A percentile compares a stretch with the other conserved stretches of the same genome.
Evolutionary conservation across 2,113 vertebrate species (phyloP).

Genomic region (Grammomys dolichurus): DNA sequence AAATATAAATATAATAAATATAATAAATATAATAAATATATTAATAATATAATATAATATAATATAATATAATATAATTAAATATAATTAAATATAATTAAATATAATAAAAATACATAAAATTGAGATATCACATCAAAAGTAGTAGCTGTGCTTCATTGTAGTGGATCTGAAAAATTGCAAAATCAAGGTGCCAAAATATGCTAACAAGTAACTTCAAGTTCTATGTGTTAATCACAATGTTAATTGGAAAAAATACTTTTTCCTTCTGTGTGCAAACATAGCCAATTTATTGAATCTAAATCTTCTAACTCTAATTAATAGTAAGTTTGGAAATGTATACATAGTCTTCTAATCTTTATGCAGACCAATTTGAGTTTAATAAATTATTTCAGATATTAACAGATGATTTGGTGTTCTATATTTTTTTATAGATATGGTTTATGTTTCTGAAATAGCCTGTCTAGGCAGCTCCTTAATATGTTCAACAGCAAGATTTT

Average conservation of each 20-base stretch:
- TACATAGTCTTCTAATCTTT: background rate
- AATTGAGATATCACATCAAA: background rate
- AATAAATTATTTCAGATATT: slow-evolving; percentile 44
- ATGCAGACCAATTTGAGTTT: background rate
- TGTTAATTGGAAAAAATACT: background rate
- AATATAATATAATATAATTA: too few relatives aligned
- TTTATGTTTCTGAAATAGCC: background rate
- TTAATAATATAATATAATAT: too few relatives aligned
- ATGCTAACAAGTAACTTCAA: background rate
- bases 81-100: too few relatives aligned
- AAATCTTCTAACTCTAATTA: background rate
- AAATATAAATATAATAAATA: too few relatives aligned
- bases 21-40: too few relatives aligned
- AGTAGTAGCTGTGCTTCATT: background rate
- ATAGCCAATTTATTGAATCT: background rate
- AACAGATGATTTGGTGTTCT: background rate
- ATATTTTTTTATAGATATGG: background rate
- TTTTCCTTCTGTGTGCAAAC: background rate
- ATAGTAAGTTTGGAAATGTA: background rate
- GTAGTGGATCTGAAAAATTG: background rate
- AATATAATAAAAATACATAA: background rate
- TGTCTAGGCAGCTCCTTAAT: background rate
- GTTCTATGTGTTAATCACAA: background rate
- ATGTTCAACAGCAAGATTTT: slow-evolving; percentile 17
- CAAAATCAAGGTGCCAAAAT: background rate